Conservation (phyloP, 1,140 invertebrate species). For the Meloidogyne exigua region DNA sequence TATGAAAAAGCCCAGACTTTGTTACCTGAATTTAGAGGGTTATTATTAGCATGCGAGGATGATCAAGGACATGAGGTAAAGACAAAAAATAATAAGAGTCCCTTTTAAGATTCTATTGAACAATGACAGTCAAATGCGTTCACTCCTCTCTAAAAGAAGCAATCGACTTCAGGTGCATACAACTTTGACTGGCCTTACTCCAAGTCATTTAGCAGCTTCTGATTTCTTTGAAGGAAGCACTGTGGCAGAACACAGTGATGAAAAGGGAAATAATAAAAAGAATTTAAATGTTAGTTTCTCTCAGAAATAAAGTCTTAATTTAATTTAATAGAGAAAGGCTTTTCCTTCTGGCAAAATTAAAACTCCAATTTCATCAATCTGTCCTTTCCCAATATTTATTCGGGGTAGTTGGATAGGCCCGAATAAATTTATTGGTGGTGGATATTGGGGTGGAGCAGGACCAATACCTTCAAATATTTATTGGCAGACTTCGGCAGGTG, state of each 20-base stretch:
- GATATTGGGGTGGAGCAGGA: slow-evolving; percentile 13
- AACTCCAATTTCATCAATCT: neutral
- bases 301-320: neutral
- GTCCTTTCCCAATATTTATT: slow-evolving; percentile 8
- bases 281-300: neutral
- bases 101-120: slow-evolving; percentile 10
- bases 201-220: slow-evolving; percentile 10
- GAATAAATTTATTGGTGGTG: slow-evolving; percentile 16
- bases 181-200: neutral
- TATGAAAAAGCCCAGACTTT: neutral
- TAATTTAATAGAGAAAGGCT: neutral
- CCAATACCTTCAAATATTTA: slow-evolving; percentile 7
- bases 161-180: slow-evolving; percentile 15
- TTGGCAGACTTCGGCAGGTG: neutral
- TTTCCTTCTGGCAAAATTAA: neutral
- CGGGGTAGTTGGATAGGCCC: slow-evolving; percentile 15
- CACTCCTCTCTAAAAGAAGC: neutral
- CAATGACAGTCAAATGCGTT: slow-evolving; percentile 10
- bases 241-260: neutral
- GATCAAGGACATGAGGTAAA: slow-evolving; percentile 5
- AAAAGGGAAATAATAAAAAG: neutral
- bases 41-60: slow-evolving; percentile 19
- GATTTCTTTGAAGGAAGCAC: neutral
- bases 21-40: slow-evolving; percentile 11
- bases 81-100: neutral